Percentiles rank a stretch among this genome's conserved stretches.
These are phyloP conservation scores for Cotesia glomerata DNA, from an alignment of 1,140 invertebrate species.

Conservation along the genomic window DNA sequence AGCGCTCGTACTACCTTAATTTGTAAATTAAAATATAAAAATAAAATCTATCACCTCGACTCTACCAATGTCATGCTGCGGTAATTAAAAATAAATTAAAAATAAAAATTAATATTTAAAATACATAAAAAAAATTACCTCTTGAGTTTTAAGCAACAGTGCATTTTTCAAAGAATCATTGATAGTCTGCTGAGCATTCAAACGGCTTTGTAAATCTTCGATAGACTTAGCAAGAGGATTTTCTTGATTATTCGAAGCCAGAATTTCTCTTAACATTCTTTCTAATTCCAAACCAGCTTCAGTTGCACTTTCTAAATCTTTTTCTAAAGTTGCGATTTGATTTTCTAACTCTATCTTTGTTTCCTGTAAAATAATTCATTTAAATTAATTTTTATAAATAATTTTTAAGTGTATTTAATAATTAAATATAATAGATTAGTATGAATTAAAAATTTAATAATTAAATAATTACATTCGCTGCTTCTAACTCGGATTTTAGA, in stretches of 20 bases:
- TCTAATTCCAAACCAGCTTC: conserved; percentile 72
- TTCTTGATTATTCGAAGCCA: conserved; percentile 66
- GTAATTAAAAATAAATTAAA: conserved; percentile 34
- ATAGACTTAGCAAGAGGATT: conserved; percentile 68
- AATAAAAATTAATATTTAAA: conserved; percentile 24
- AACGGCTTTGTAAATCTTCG: conserved; percentile 68
- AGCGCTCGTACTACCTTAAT: too few relatives aligned
- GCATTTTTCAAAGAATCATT: conserved; percentile 59
- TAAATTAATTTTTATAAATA: too few relatives aligned
- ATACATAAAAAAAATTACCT: conserved; percentile 50
- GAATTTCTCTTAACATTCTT: conserved; percentile 70
- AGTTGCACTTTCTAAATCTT: conserved; percentile 70
- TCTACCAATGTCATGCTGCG: conserved; percentile 53
- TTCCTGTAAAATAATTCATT: conserved; percentile 39
- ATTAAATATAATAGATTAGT: too few relatives aligned
- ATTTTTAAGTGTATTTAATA: too few relatives aligned
- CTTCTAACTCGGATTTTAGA: conserved; percentile 54
- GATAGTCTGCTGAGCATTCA: conserved; percentile 68
- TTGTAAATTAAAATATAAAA: conserved; percentile 13
- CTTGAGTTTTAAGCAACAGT: conserved; percentile 60
- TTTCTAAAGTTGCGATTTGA: conserved; percentile 67
- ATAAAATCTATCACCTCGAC: conserved; percentile 45
- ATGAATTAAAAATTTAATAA: too few relatives aligned
- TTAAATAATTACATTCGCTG: conserved; percentile 39
- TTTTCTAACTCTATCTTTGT: conserved; percentile 64